A percentile compares a stretch with the other conserved stretches of the same genome.
These are phyloP conservation scores for Cololabis saira DNA, from an alignment of 2,113 vertebrate species.

Conservation along the genomic window DNA sequence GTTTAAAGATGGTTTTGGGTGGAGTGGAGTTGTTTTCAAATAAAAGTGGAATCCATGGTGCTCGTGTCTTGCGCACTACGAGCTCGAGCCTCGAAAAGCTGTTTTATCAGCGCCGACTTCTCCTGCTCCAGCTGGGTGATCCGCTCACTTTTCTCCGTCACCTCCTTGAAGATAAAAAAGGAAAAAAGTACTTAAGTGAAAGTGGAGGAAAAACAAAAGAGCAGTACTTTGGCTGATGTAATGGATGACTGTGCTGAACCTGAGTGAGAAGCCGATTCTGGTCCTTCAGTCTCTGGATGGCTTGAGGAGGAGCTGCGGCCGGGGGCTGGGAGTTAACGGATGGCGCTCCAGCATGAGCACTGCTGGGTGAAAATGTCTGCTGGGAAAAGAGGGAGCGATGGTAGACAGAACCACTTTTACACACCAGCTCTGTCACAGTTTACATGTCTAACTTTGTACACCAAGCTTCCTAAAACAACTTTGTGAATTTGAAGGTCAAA, in stretches of 20 bases:
- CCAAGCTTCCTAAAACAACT: too few relatives aligned
- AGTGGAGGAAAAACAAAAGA: neutral
- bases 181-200: neutral
- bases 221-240: neutral
- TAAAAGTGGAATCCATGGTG: slow-evolving; percentile 94
- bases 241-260: slow-evolving; percentile 57
- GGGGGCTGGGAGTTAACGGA: slow-evolving; percentile 59
- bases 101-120: slow-evolving; percentile 95
- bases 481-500: too few relatives aligned
- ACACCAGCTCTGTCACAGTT: neutral
- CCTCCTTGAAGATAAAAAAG: slow-evolving; percentile 83
- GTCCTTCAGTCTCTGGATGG: slow-evolving; percentile 92
- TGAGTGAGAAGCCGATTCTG: slow-evolving; percentile 95
- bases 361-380: slow-evolving; percentile 71
- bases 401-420: neutral
- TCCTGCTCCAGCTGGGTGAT: slow-evolving; percentile 96
- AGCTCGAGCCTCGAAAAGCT: slow-evolving; percentile 93
- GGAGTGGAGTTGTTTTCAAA: slow-evolving; percentile 65
- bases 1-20: neutral
- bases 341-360: slow-evolving; percentile 27
- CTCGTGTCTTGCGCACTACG: slow-evolving; percentile 82
- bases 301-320: slow-evolving; percentile 81
- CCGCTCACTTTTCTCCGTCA: slow-evolving; percentile 90
- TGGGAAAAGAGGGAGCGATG: slow-evolving; percentile 18
- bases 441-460: neutral